Conservation (phyloP, 1,140 invertebrate genomes). For the Drosophila fuyamai region DNA sequence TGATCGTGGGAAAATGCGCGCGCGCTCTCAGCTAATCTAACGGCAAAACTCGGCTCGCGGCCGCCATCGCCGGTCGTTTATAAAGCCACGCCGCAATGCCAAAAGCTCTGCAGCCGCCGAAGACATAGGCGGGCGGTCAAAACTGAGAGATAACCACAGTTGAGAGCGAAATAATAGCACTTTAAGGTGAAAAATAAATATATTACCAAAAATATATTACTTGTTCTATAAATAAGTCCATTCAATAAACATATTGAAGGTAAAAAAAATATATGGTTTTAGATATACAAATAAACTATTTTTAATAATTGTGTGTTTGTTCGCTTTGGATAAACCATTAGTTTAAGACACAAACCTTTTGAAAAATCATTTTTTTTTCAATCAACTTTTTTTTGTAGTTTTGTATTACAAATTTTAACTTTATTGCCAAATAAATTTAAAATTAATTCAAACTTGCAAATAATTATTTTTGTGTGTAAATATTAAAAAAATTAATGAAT, state of each 20-base stretch:
- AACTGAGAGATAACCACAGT: conserved; percentile 2
- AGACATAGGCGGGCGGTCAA: conserved; percentile 27
- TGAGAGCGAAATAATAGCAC: not conserved
- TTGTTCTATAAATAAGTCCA: not conserved
- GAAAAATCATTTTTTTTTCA: no score
- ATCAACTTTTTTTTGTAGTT: no score
- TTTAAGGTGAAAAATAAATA: not conserved
- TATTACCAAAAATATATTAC: not conserved
- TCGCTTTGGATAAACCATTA: no score
- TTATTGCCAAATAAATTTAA: no score
- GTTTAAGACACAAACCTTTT: no score
- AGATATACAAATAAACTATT: no score
- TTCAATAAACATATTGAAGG: no score
- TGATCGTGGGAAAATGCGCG: conserved; percentile 51
- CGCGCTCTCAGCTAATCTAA: conserved; percentile 59
- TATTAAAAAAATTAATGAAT: not conserved
- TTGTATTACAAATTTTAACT: no score
- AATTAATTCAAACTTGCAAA: not conserved
- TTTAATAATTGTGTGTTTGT: no score
- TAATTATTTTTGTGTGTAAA: not conserved
- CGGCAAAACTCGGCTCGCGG: conserved; percentile 61
- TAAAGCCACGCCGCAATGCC: conserved; percentile 56
- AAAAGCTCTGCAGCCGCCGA: conserved; percentile 45
- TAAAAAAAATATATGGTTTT: no score
- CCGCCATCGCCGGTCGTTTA: conserved; percentile 62